Conservation (phyloP, 2,888 invertebrate species). For the Cataglyphis livida region DNA sequence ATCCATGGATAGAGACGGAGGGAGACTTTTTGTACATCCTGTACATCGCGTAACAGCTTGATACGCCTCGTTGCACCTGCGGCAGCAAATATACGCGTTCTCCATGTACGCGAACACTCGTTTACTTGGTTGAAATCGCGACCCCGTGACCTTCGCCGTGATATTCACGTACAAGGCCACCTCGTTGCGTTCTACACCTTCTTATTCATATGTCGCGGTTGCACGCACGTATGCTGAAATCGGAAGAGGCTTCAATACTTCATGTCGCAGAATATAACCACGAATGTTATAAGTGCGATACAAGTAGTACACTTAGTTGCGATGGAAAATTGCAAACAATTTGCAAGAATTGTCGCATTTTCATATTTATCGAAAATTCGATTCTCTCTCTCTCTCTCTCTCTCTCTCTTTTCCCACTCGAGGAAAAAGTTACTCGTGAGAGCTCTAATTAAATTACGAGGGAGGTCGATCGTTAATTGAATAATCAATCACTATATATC, state of each 20-base stretch:
- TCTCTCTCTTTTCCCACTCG: neutral
- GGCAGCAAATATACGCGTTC: conserved; percentile 60
- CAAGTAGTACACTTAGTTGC: neutral
- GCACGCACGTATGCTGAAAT: conserved; percentile 37
- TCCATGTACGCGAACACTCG: conserved; percentile 51
- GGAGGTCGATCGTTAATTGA: conserved; percentile 19
- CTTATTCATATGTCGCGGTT: conserved; percentile 52
- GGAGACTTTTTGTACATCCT: conserved; percentile 25
- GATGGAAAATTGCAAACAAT: neutral
- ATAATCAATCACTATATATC: conserved; percentile 10
- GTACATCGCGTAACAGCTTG: conserved; percentile 40
- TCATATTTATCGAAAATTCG: neutral
- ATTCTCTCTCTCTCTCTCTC: neutral
- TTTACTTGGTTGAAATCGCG: conserved; percentile 73
- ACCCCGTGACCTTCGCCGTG: conserved; percentile 80
- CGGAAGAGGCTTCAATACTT: conserved; percentile 3
- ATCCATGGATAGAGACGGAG: neutral
- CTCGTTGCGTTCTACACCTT: conserved; percentile 61
- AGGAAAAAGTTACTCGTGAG: neutral
- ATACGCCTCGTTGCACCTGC: conserved; percentile 70
- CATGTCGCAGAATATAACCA: neutral
- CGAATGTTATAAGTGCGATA: neutral
- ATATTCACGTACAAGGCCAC: conserved; percentile 76
- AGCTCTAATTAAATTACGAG: conserved; percentile 33
- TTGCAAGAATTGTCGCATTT: neutral